Evolutionary conservation across 2,888 invertebrate genomes (phyloP).

Genomic region (Cheilosia grossa): DNA sequence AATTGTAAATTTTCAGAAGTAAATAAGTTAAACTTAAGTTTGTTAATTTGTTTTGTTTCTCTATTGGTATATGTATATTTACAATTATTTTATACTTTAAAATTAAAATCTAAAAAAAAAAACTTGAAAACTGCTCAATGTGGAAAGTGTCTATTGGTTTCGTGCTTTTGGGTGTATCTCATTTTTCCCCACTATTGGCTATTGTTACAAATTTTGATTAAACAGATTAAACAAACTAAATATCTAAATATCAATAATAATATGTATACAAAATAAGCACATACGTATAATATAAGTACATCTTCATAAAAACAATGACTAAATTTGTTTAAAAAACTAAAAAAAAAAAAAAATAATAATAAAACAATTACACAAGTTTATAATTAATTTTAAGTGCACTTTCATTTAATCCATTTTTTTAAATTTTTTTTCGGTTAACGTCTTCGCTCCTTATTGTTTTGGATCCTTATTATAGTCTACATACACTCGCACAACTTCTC

Average conservation of each 20-base stretch:
- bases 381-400: constrained; percentile 34
- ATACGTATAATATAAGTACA: constrained; percentile 53
- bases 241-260: constrained; percentile 27
- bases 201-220: constrained; percentile 27
- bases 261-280: constrained; percentile 18
- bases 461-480: constrained; percentile 91
- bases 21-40: constrained; percentile 65
- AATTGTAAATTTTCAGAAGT: constrained; percentile 4
- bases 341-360: constrained; percentile 34
- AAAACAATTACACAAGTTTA: constrained; percentile 50
- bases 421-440: background rate
- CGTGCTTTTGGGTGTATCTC: constrained; percentile 8
- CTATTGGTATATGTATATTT: constrained; percentile 48
- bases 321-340: constrained; percentile 65
- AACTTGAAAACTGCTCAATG: background rate
- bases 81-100: constrained; percentile 17
- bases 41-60: constrained; percentile 29
- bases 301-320: constrained; percentile 70
- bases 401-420: constrained; percentile 14
- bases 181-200: constrained; percentile 29
- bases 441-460: constrained; percentile 82
- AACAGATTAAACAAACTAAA: constrained; percentile 4
- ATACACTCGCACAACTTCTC: constrained; percentile 93
- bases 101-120: constrained; percentile 1
- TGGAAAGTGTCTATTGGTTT: constrained; percentile 46